phyloP scores from a whole-genome alignment of 2,888 invertebrate genomes.

The Troides aeacus region DNA sequence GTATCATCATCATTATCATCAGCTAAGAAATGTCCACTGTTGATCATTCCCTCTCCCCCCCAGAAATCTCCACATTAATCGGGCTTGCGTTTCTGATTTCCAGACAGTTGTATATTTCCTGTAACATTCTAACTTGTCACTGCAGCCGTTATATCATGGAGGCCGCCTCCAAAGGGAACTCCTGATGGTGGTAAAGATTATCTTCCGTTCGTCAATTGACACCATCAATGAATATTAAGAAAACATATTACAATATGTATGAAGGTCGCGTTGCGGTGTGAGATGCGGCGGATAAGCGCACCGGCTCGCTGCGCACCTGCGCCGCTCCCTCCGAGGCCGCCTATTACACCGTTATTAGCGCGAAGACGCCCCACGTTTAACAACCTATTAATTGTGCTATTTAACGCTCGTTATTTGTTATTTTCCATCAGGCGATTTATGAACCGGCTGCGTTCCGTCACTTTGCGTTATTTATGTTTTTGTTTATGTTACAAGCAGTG shows the following conservation, averaged over 20 bases:
- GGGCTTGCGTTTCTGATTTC: no score
- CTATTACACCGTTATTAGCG: constrained; percentile 66
- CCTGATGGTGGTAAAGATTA: neutral
- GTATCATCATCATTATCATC: no score
- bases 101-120: no score
- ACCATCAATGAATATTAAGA: constrained; percentile 46
- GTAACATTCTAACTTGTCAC: no score
- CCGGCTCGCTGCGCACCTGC: constrained; percentile 57
- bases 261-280: constrained; percentile 51
- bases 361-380: constrained; percentile 61
- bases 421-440: constrained; percentile 15
- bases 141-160: no score
- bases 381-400: constrained; percentile 68
- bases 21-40: no score
- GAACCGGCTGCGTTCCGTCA: constrained; percentile 8
- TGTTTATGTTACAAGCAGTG: no score
- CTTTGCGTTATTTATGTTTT: no score
- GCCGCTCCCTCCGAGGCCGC: constrained; percentile 49
- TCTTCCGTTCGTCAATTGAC: constrained; percentile 3
- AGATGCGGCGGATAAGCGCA: constrained; percentile 53
- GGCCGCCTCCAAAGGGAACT: no score
- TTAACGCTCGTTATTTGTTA: constrained; percentile 59
- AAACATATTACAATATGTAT: constrained; percentile 58
- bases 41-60: no score
- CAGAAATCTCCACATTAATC: no score